A percentile compares a stretch with the other conserved stretches of the same genome.
Evolutionary conservation across 2,113 vertebrate genomes (phyloP).

Genomic region (Hystrix brachyura): DNA sequence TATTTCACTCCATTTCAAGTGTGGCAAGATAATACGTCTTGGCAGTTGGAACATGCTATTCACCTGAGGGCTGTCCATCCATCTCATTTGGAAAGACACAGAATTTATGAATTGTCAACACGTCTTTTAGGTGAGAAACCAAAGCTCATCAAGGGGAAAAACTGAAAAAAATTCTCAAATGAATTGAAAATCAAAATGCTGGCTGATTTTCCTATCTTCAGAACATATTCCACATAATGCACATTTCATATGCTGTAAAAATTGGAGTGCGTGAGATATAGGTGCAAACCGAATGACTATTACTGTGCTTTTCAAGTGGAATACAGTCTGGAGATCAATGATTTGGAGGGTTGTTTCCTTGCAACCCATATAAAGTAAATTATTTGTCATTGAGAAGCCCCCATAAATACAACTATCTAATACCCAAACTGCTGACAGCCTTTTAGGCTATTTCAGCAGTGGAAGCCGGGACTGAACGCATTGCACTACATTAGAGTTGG

Average conservation of each 20-base stretch:
- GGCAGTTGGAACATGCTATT: slow-evolving; percentile 41
- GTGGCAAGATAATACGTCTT: slow-evolving; percentile 19
- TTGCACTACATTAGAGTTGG: slow-evolving; percentile 58
- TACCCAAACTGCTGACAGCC: slow-evolving; percentile 61
- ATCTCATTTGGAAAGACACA: slow-evolving; percentile 68
- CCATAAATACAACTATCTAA: slow-evolving; percentile 44
- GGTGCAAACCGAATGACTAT: neutral
- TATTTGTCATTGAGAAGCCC: slow-evolving; percentile 43
- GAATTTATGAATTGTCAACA: slow-evolving; percentile 70
- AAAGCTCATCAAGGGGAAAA: slow-evolving; percentile 57
- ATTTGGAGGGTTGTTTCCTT: neutral
- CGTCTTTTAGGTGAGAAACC: slow-evolving; percentile 49
- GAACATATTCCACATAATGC: neutral
- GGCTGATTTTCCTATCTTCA: neutral
- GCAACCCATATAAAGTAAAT: slow-evolving; percentile 27
- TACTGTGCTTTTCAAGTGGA: neutral
- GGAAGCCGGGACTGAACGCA: slow-evolving; percentile 32
- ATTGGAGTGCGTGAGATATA: neutral
- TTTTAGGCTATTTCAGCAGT: neutral
- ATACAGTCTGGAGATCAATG: neutral
- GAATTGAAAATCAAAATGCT: neutral
- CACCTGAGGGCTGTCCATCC: slow-evolving; percentile 84
- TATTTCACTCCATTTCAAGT: slow-evolving; percentile 64
- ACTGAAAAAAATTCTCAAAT: slow-evolving; percentile 64
- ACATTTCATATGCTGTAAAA: neutral